Conservation (phyloP, 1,140 invertebrate species). For the Amphibalanus amphitrite region DNA sequence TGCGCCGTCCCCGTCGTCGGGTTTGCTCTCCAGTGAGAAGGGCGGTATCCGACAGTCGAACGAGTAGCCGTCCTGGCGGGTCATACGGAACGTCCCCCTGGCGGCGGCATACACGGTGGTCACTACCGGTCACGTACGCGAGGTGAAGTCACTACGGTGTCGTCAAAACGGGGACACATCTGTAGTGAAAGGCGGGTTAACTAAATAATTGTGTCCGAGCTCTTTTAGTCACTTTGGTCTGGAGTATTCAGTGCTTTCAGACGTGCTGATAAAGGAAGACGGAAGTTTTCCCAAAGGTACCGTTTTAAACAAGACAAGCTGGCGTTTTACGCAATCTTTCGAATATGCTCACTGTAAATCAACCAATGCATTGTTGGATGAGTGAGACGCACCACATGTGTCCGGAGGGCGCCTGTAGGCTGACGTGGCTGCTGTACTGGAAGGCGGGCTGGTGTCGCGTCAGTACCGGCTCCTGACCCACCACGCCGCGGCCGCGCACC, state of each 20-base stretch:
- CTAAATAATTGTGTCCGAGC: too few relatives aligned
- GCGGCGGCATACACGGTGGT: conserved; percentile 16
- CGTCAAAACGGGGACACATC: too few relatives aligned
- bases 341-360: too few relatives aligned
- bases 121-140: too few relatives aligned
- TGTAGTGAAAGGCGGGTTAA: too few relatives aligned
- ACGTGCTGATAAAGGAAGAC: too few relatives aligned
- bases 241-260: too few relatives aligned
- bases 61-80: conserved; percentile 82
- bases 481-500: conserved; percentile 78
- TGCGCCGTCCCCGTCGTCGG: conserved; percentile 36
- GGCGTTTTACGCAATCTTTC: too few relatives aligned
- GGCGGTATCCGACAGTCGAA: conserved; percentile 94
- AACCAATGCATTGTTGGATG: too few relatives aligned
- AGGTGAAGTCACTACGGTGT: too few relatives aligned
- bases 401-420: conserved; percentile 88
- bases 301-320: conserved; percentile 9
- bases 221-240: too few relatives aligned
- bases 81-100: conserved; percentile 92
- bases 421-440: conserved; percentile 93
- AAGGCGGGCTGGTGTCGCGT: conserved; percentile 76
- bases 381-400: conserved; percentile 75
- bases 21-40: conserved; percentile 85
- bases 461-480: conserved; percentile 85
- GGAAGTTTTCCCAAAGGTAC: conserved; percentile 1